These are phyloP conservation scores for Aphis craccivora DNA, from an alignment of 1,140 invertebrate species.

Conservation along the genomic window DNA sequence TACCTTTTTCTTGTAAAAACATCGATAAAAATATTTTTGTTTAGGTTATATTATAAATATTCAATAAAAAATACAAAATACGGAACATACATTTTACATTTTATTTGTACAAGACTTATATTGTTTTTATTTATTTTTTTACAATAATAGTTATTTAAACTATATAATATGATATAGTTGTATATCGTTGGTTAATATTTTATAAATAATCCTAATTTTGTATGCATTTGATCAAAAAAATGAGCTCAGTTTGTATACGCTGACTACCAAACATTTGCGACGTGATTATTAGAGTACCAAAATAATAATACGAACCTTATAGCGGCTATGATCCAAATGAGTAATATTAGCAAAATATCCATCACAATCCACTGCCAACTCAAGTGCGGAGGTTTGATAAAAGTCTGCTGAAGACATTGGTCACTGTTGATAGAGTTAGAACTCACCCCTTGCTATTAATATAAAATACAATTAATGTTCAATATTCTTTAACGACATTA, in stretches of 20 bases:
- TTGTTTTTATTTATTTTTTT: background rate
- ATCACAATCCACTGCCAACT: constrained; percentile 67
- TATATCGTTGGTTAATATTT: background rate
- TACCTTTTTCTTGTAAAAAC: too few relatives aligned
- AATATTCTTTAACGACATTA: background rate
- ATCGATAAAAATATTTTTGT: too few relatives aligned
- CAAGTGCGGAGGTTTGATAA: constrained; percentile 65
- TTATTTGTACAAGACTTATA: too few relatives aligned
- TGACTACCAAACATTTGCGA: background rate
- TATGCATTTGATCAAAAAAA: background rate
- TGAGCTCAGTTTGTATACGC: background rate
- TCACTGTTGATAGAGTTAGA: constrained; percentile 63
- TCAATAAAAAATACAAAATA: too few relatives aligned
- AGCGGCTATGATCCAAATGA: constrained; percentile 66
- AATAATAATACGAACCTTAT: constrained; percentile 61
- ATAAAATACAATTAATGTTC: background rate
- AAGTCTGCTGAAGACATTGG: constrained; percentile 66
- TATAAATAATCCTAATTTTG: background rate
- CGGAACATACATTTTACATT: too few relatives aligned
- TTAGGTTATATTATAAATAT: too few relatives aligned
- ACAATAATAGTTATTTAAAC: background rate
- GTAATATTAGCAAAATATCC: constrained; percentile 64
- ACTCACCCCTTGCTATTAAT: constrained; percentile 63
- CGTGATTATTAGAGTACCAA: background rate
- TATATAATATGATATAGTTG: background rate